phyloP scores from a whole-genome alignment of 2,113 vertebrate species.

The Philantomba maxwellii region DNA sequence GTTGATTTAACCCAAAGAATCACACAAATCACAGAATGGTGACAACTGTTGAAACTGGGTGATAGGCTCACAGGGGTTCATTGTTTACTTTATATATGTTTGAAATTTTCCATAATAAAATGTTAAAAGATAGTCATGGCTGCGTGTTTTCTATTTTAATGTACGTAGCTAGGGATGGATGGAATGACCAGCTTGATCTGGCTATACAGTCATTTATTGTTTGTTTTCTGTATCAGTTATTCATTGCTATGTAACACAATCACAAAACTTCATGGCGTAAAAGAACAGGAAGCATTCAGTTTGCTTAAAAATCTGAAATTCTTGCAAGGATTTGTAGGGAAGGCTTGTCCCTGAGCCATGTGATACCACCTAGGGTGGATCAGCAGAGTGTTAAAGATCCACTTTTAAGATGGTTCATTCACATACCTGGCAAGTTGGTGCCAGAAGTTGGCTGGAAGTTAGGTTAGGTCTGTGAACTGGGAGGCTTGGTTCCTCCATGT shows the following conservation, averaged over 20 bases:
- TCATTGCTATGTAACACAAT: neutral
- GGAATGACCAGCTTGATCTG: neutral
- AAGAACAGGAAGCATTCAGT: neutral
- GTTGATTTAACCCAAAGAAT: neutral
- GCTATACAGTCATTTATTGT: neutral
- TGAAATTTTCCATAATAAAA: neutral
- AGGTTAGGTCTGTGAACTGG: neutral
- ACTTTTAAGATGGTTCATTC: neutral
- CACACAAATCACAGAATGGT: neutral
- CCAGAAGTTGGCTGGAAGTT: neutral
- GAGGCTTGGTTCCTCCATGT: neutral
- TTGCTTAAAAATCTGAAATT: slow-evolving; percentile 3
- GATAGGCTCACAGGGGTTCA: neutral
- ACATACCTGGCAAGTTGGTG: neutral
- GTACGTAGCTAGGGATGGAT: neutral
- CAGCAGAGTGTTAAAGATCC: neutral
- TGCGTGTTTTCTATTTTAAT: neutral
- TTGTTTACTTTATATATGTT: slow-evolving; percentile 4
- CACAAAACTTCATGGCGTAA: neutral
- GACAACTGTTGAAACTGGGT: neutral
- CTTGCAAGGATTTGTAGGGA: neutral
- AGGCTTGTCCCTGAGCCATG: neutral
- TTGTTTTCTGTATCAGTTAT: neutral
- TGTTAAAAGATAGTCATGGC: neutral
- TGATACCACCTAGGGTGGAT: neutral